Percentiles rank a stretch among this genome's conserved stretches.
Evolutionary conservation across 2,113 vertebrate species (phyloP).

Genomic region (Chaenogobius annularis): DNA sequence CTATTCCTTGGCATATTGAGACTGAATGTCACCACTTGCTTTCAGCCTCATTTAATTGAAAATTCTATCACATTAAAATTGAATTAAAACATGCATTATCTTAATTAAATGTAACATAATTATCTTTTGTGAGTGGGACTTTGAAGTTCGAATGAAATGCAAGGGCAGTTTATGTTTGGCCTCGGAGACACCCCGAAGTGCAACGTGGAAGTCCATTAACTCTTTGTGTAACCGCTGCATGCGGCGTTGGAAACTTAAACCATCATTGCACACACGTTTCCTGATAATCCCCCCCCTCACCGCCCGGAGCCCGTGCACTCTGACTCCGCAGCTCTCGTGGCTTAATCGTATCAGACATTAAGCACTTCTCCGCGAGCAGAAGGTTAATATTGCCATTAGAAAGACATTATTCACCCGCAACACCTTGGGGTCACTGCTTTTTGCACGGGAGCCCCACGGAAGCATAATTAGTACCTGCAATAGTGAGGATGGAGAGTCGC

Average conservation of each 20-base stretch:
- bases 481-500: slow-evolving; percentile 34
- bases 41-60: slow-evolving; percentile 2
- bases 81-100: slow-evolving; percentile 1
- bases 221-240: slow-evolving; percentile 7
- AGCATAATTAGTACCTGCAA: slow-evolving; percentile 52
- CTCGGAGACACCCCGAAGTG: background rate
- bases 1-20: background rate
- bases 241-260: slow-evolving; percentile 20
- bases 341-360: slow-evolving; percentile 59
- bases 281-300: slow-evolving; percentile 48
- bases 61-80: background rate
- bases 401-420: slow-evolving; percentile 54
- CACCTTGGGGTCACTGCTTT: slow-evolving; percentile 36
- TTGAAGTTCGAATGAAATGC: background rate
- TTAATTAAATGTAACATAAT: slow-evolving; percentile 7
- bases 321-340: slow-evolving; percentile 34
- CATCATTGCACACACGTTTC: slow-evolving; percentile 27
- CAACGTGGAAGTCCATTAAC: background rate
- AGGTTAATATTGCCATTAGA: slow-evolving; percentile 70
- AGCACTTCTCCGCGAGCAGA: slow-evolving; percentile 53
- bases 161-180: background rate
- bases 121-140: slow-evolving; percentile 9
- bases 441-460: slow-evolving; percentile 30
- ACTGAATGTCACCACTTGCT: background rate
- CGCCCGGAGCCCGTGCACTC: slow-evolving; percentile 50